Evolutionary conservation across 2,888 invertebrate species (phyloP), one percentile per base, ranked within the genome.

Genomic region (Phytoseiulus persimilis): DNA sequence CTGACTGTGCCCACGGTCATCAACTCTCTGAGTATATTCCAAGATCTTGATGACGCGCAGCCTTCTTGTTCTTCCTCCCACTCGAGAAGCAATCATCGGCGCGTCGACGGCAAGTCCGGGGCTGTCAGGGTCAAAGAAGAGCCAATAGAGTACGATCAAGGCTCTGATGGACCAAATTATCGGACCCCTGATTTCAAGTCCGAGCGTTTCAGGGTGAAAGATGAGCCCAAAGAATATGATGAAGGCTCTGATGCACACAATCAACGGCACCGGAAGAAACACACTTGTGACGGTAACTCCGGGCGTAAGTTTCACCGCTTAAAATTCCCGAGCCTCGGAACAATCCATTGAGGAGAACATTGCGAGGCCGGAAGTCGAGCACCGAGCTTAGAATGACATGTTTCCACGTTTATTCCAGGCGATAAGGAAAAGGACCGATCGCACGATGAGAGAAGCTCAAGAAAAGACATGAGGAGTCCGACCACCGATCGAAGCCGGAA

Each of bases 1-100:
- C 32, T 87, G 32, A 87, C 32, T 5, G 45, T 45, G 33, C 87
- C 87, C 1, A 87, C 32, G 32, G 87, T 87, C 32, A 87, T 87
- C 0, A 87, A 87, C 31, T 87, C 87, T 11, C 33, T 87, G 87
- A 87, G 87, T 87, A 45, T 45, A 32, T 87, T 87, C 14, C 32
- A 31, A n/a, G 87, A 87, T n/a, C 87, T 87, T 9, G 87, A 87
- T 9, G 87, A 33, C 33, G 87, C 28, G n/a, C 87, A 87, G 33
- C 33, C 87, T n/a, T 65, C 65, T 65, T 23, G 31, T n/a, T 65
- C 65, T 65, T 23, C 65, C 65, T 65, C 65, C 18, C 5, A 28
- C 2, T 23, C 65, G 65, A 28, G 1, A 1, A 65, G 65, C 18
- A 65, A 65, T 18, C 28, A 65, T 18, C 65, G 65, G 65, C 65